Evolutionary conservation across 2,113 vertebrate genomes (phyloP).

Genomic region (Actinemys pallida): DNA sequence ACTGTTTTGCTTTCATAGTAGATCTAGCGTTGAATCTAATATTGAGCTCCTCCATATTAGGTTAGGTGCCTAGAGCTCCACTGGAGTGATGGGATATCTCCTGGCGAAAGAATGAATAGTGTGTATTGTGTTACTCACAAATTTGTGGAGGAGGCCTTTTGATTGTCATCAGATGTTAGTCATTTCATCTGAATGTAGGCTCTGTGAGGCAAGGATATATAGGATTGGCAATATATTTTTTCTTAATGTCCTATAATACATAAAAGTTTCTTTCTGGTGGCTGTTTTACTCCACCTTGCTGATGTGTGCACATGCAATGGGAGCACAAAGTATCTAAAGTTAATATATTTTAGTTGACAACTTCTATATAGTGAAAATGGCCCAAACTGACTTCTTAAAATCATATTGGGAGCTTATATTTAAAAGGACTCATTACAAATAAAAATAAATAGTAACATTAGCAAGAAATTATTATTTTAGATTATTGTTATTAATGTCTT

Average conservation of each 20-base stretch:
- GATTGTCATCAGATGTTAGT: too few relatives aligned
- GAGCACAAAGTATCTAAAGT: neutral
- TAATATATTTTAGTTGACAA: neutral
- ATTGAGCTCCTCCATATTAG: neutral
- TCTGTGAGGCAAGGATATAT: neutral
- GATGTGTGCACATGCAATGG: rapidly evolving
- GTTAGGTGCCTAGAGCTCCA: neutral
- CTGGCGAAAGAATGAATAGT: too few relatives aligned
- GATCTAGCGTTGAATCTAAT: neutral
- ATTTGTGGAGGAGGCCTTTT: too few relatives aligned
- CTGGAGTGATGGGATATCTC: too few relatives aligned
- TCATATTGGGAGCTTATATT: neutral
- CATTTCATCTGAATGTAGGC: neutral
- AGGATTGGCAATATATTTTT: neutral
- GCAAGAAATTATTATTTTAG: neutral
- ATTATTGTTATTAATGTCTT: neutral
- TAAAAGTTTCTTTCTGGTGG: neutral
- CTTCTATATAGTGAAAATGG: neutral
- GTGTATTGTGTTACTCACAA: too few relatives aligned
- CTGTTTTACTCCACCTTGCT: neutral
- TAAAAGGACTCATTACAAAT: neutral
- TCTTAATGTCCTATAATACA: neutral
- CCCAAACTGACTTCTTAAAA: neutral
- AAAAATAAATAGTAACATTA: neutral
- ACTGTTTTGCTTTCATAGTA: neutral